phyloP scores from a whole-genome alignment of 2,888 invertebrate genomes.

The Melieria omissa region DNA sequence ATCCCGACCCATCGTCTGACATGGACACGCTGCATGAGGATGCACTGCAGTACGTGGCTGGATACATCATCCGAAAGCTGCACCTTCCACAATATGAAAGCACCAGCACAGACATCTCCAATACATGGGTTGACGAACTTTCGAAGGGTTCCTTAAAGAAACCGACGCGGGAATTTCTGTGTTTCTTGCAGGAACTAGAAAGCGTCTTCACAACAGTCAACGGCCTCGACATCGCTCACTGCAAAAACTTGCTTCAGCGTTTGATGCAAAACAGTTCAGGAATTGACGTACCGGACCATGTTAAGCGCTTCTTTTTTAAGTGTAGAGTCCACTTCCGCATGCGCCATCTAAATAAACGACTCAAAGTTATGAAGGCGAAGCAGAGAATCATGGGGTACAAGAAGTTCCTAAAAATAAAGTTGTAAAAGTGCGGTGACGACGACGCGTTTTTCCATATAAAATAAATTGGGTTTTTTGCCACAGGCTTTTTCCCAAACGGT shows the following conservation, averaged over 20 bases:
- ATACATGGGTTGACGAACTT: slow-evolving; percentile 5
- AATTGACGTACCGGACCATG: background rate
- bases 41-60: slow-evolving; percentile 7
- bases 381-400: background rate
- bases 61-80: slow-evolving; percentile 8
- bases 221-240: background rate
- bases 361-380: background rate
- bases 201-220: background rate
- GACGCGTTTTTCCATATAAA: no score
- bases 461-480: no score
- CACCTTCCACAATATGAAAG: background rate
- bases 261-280: background rate
- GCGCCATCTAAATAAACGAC: background rate
- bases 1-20: background rate
- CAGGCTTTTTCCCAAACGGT: no score
- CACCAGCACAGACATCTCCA: background rate
- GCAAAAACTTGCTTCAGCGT: background rate
- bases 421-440: background rate
- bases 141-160: slow-evolving; percentile 11
- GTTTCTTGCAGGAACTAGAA: background rate
- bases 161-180: background rate
- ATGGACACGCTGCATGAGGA: background rate
- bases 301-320: background rate
- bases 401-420: background rate
- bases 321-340: background rate